A percentile compares a stretch with the other conserved stretches of the same genome.
Evolutionary conservation across 1,140 invertebrate genomes (phyloP).

Genomic region (Scaptodrosophila lebanonensis): DNA sequence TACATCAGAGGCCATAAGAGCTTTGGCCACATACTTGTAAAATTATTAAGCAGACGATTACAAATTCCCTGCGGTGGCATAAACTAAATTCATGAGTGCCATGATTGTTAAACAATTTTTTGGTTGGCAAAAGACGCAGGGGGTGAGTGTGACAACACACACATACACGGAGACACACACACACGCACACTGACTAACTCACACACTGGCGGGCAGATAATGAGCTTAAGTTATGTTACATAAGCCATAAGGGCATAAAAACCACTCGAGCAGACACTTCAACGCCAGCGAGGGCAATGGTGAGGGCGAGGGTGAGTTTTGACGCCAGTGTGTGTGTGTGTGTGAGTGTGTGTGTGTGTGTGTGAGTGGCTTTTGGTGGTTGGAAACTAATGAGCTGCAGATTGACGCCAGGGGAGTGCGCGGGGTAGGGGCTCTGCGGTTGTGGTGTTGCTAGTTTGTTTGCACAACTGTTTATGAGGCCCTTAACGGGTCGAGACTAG

Average conservation of each 20-base stretch:
- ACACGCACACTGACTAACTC: too few relatives aligned
- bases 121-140: neutral
- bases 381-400: constrained; percentile 69
- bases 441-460: constrained; percentile 55
- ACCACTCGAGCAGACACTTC: constrained; percentile 71
- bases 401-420: constrained; percentile 39
- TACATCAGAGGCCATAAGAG: too few relatives aligned
- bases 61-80: constrained; percentile 71
- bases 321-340: constrained; percentile 17
- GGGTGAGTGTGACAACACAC: neutral
- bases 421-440: constrained; percentile 36
- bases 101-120: constrained; percentile 40
- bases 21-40: constrained; percentile 51
- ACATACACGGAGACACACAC: constrained; percentile 1
- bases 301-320: neutral
- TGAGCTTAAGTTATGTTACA: constrained; percentile 74
- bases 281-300: constrained; percentile 1
- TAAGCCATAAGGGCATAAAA: constrained; percentile 72
- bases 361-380: constrained; percentile 44
- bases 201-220: too few relatives aligned
- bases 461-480: constrained; percentile 65
- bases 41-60: constrained; percentile 70
- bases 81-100: constrained; percentile 75
- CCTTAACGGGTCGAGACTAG: constrained; percentile 46
- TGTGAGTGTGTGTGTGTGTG: constrained; percentile 1